Evolutionary conservation across 2,888 invertebrate species (phyloP), one percentile per base, ranked within the genome.

Genomic region (Penaeus monodon): DNA sequence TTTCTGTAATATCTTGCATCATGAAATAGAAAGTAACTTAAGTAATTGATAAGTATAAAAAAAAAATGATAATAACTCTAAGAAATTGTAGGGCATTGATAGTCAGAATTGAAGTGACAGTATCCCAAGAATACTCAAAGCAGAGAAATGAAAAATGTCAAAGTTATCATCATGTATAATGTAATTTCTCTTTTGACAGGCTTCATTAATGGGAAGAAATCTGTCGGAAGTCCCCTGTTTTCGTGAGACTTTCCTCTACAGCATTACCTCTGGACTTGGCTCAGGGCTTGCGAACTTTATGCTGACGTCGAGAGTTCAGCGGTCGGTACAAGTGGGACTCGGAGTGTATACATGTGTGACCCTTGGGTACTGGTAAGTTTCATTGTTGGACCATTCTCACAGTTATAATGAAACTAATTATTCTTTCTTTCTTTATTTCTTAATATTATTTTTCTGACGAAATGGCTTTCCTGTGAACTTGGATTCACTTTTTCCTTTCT

Each of bases 141-240:
- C 14, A 57, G 17, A 57, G 57, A 57, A 57, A 17, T 17, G 49
- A 57, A 20, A 57, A 57, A 57, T 14, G 17, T 57, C 17, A 57
- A 57, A 57, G 10, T 17, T 57, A 14, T 57, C 57, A 44, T 44
- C 17, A 57, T 57, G 57, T 57, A 57, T 17, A 14, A 57, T 57
- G 3, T 17, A 57, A 57, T 20, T 57, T 57, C 3, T 4, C 3
- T 57, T 44, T 44, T 57, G 17, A 57, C 57, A 57, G 57, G 57
- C 57, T 57, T 17, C 57, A 57, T 57, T 85, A 20, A 27, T 84
- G 64, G 96, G 96, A 20, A 93, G 95, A 90, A 95, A 96, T 92
- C 92, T 96, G 38, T 93, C 95, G 0, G 94, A 95, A 93, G 95
- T 97, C 88, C 96, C 96, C 0, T 97, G 97, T 92, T 96, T 96